phyloP scores from a whole-genome alignment of 2,797 vertebrate genomes.

The Acomys russatus region DNA sequence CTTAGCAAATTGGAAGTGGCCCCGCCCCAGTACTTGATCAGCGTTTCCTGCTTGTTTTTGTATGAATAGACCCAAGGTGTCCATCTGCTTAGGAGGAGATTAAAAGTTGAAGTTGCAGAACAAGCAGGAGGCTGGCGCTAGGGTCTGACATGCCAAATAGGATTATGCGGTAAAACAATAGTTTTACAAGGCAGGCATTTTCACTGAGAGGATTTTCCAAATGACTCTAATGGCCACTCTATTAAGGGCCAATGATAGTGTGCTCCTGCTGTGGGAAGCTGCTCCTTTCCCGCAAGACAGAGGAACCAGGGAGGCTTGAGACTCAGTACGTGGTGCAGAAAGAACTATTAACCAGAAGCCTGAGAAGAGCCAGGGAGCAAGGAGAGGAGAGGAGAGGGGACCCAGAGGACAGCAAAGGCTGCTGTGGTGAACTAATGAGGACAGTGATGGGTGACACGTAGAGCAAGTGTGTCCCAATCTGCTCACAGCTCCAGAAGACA shows the following conservation, averaged over 20 bases:
- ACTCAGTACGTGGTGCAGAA: not conserved
- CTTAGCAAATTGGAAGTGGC: conserved; percentile 52
- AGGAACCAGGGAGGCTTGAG: not conserved
- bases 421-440: not conserved
- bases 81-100: conserved; percentile 66
- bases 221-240: conserved; percentile 64
- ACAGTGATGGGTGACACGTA: not conserved
- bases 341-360: not conserved
- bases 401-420: not conserved
- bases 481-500: not conserved
- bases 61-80: conserved; percentile 66
- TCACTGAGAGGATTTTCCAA: conserved; percentile 59
- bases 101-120: conserved; percentile 66
- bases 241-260: not conserved
- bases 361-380: not conserved
- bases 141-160: conserved; percentile 62
- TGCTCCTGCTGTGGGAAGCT: not conserved
- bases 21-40: conserved; percentile 62
- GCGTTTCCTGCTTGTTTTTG: conserved; percentile 71
- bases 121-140: conserved; percentile 34
- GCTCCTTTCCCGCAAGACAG: not conserved
- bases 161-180: conserved; percentile 71
- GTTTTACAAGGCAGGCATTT: conserved; percentile 59
- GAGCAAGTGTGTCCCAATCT: not conserved
- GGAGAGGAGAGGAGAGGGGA: not conserved